Percentiles rank a stretch among this genome's conserved stretches.
Evolutionary conservation across 2,888 invertebrate species (phyloP).

Genomic region (Odontomyia ornata): DNA sequence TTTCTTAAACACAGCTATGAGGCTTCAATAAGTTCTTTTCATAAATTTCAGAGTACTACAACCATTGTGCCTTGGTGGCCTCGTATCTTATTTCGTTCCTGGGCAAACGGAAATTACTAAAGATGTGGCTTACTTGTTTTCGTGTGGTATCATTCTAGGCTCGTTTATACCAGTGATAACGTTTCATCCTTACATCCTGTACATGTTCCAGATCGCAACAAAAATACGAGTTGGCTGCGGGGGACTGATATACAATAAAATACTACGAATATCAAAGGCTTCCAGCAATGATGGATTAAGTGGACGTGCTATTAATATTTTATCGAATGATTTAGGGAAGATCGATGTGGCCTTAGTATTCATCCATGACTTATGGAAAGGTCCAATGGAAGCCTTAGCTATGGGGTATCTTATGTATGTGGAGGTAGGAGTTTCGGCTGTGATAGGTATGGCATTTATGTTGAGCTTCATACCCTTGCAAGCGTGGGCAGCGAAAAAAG

Average conservation of each 20-base stretch:
- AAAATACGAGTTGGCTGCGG: constrained; percentile 76
- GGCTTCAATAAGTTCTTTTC: background rate
- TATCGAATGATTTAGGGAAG: constrained; percentile 93
- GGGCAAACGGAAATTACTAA: constrained; percentile 66
- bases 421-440: constrained; percentile 72
- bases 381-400: constrained; percentile 71
- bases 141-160: constrained; percentile 70
- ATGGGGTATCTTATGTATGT: constrained; percentile 67
- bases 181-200: constrained; percentile 79
- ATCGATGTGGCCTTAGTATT: constrained; percentile 92
- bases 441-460: constrained; percentile 76
- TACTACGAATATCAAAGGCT: constrained; percentile 76
- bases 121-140: constrained; percentile 71
- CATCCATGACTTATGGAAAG: constrained; percentile 91
- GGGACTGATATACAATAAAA: constrained; percentile 78
- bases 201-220: constrained; percentile 75
- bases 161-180: constrained; percentile 68
- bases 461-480: constrained; percentile 79
- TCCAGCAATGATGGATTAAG: constrained; percentile 85
- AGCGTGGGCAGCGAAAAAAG: constrained; percentile 76
- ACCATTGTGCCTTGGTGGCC: constrained; percentile 72
- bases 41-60: constrained; percentile 68
- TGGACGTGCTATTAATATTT: constrained; percentile 83
- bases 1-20: background rate
- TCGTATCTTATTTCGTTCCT: constrained; percentile 73